These are phyloP conservation scores for Polylopha cassiicola DNA, from an alignment of 2,888 invertebrate species.

Conservation along the genomic window DNA sequence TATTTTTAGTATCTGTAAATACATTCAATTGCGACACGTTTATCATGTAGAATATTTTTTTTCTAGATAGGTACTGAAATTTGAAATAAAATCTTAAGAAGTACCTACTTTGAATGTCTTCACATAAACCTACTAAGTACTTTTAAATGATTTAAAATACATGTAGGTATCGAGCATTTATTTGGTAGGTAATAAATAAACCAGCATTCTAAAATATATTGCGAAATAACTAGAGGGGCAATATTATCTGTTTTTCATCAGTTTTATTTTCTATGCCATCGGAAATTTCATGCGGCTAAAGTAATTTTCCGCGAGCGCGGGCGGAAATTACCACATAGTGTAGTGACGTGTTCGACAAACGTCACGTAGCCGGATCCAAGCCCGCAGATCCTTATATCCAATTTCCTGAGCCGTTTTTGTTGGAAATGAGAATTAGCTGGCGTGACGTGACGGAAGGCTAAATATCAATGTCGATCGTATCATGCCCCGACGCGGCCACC, in stretches of 20 bases:
- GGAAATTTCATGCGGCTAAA: slow-evolving; percentile 75
- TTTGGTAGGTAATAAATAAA: no score
- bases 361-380: slow-evolving; percentile 74
- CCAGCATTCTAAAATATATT: no score
- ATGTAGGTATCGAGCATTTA: no score
- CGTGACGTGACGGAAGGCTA: slow-evolving; percentile 68
- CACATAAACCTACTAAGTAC: no score
- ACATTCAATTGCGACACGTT: no score
- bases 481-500: slow-evolving; percentile 26
- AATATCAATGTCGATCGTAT: slow-evolving; percentile 61
- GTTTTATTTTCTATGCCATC: slow-evolving; percentile 63
- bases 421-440: slow-evolving; percentile 74
- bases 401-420: slow-evolving; percentile 74
- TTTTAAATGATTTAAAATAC: no score
- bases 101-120: no score
- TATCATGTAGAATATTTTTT: no score
- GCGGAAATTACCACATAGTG: slow-evolving; percentile 77
- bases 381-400: slow-evolving; percentile 76
- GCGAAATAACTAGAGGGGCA: no score
- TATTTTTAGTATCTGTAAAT: no score
- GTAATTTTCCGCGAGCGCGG: slow-evolving; percentile 74
- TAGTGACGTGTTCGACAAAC: slow-evolving; percentile 76
- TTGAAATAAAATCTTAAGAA: no score
- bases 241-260: slow-evolving; percentile 41
- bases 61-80: no score